These are phyloP conservation scores for Smutsia temminckii DNA, from an alignment of 2,797 vertebrate species.

Conservation along the genomic window DNA sequence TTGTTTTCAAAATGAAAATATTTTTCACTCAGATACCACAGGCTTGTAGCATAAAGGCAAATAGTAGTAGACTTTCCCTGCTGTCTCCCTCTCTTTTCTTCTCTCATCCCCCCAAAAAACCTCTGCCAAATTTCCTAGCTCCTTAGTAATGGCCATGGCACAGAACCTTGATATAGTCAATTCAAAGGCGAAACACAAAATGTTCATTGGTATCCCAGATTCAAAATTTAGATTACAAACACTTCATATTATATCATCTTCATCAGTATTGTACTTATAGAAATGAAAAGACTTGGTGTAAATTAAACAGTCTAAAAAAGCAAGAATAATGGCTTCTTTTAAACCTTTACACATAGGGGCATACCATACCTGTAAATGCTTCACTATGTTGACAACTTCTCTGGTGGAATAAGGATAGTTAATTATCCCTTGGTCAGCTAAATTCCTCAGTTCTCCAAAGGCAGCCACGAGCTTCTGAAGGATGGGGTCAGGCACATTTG, in stretches of 20 bases:
- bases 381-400: conserved; percentile 98
- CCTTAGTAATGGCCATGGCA: background rate
- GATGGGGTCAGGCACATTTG: conserved; percentile 89
- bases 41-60: background rate
- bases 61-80: background rate
- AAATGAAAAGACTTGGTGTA: background rate
- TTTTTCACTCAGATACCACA: conserved; percentile 21
- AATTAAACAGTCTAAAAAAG: background rate
- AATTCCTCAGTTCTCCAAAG: conserved; percentile 94
- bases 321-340: background rate
- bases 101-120: accelerated
- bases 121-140: background rate
- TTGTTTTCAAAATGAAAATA: conserved; percentile 13
- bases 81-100: background rate
- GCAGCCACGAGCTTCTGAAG: conserved; percentile 94
- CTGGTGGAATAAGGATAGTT: conserved; percentile 97
- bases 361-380: conserved; percentile 93
- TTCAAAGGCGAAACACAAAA: background rate
- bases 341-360: background rate
- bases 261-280: background rate
- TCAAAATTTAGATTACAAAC: background rate
- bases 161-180: background rate
- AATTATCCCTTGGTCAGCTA: conserved; percentile 97
- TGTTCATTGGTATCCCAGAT: background rate
- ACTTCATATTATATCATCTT: background rate